phyloP scores from a whole-genome alignment of 1,140 invertebrate species.

The Cydia splendana region DNA sequence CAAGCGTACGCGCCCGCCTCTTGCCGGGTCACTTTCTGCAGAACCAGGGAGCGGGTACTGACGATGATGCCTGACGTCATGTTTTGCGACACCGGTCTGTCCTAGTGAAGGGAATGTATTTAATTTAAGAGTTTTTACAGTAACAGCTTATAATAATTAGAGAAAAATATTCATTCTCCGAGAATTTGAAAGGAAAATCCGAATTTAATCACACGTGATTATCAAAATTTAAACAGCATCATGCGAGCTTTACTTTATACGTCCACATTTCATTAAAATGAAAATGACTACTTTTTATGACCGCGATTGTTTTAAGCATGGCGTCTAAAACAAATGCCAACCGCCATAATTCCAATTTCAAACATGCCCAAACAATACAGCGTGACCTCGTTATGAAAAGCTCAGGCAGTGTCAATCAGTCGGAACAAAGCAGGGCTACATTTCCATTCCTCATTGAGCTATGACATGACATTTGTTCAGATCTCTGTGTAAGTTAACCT shows the following conservation, averaged over 20 bases:
- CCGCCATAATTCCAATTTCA: background rate
- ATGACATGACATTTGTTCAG: background rate
- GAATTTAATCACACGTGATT: no score
- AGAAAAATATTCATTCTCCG: no score
- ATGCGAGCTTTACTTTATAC: no score
- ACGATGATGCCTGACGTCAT: conserved; percentile 91
- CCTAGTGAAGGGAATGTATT: conserved; percentile 77
- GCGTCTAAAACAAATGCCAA: conserved; percentile 16
- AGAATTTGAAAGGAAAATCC: no score
- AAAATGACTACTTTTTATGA: no score
- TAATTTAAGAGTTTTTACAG: background rate
- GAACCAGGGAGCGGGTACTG: conserved; percentile 90
- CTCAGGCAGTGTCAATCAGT: background rate
- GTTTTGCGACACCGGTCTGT: conserved; percentile 88
- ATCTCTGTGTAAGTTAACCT: no score
- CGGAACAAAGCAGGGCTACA: background rate
- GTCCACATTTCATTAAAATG: no score
- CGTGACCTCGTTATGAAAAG: conserved; percentile 20
- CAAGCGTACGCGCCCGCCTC: conserved; percentile 92
- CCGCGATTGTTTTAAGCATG: background rate
- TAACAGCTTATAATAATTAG: background rate
- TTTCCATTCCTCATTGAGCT: background rate
- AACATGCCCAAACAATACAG: conserved; percentile 21
- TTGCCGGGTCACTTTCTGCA: conserved; percentile 89
- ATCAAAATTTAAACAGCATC: no score